These are phyloP conservation scores for Drosophila demipolita DNA, from an alignment of 2,888 invertebrate genomes.

Conservation along the genomic window DNA sequence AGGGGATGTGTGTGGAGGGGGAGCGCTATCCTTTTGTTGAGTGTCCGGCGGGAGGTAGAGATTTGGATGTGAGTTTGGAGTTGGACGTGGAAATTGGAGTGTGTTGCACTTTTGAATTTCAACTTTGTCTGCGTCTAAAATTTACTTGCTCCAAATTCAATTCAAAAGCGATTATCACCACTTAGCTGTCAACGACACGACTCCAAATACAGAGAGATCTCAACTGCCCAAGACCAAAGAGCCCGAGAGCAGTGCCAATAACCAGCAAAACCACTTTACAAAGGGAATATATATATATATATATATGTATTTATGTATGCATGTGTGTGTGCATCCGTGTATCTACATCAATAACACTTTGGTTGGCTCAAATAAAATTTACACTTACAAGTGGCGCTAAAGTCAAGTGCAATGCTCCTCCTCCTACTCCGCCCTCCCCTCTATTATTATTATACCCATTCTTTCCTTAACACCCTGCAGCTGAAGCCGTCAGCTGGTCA, in stretches of 20 bases:
- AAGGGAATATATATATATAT: constrained; percentile 20
- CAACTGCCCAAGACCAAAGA: constrained; percentile 26
- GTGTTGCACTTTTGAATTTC: constrained; percentile 75
- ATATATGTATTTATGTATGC: constrained; percentile 4
- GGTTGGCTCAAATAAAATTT: constrained; percentile 70
- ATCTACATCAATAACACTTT: constrained; percentile 61
- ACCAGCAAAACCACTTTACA: constrained; percentile 60
- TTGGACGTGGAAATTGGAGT: constrained; percentile 21
- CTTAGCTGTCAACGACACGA: constrained; percentile 80
- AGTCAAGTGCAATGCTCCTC: constrained; percentile 66
- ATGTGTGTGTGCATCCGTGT: constrained; percentile 20
- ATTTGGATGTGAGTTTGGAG: constrained; percentile 2
- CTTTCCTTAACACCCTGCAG: neutral
- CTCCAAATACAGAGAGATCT: constrained; percentile 51
- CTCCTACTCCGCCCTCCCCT: neutral
- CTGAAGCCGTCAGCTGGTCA: constrained; percentile 67
- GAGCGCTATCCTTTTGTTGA: constrained; percentile 46
- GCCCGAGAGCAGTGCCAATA: constrained; percentile 55
- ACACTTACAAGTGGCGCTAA: constrained; percentile 80
- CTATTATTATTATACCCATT: neutral
- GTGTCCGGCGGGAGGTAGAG: constrained; percentile 31
- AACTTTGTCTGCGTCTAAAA: constrained; percentile 72
- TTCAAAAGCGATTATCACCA: constrained; percentile 81
- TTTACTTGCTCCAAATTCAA: constrained; percentile 73
- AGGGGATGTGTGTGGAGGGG: neutral